Base-by-base conservation (phyloP, 1,140 invertebrate species). In the Anoplophora glabripennis region DNA sequence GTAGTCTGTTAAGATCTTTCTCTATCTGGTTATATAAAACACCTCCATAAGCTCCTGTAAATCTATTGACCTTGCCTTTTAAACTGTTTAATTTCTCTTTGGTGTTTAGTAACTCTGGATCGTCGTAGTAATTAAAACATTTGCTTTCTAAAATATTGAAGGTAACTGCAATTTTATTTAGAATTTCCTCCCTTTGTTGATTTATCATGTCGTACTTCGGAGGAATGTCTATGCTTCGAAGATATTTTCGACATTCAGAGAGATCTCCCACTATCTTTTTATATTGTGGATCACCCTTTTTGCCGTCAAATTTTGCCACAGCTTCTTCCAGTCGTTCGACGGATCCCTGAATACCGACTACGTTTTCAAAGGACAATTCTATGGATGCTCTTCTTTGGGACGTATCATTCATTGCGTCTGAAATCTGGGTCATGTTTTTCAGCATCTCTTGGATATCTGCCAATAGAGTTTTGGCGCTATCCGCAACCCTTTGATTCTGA, bases 1-100 rank as follows among this genome's bases (percentile, higher is more conserved):
- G 48, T 40, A 59, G 49, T 21, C 56, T 62, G 42, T 65, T 60
- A 2, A 69, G 35, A 11, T 67, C 65, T 17, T 56, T 52, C 37
- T 69, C 67, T n/a, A 69, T 57, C 15, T 57, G 38, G 12, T 65
- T 69, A 17, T 66, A 69, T 14, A 65, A 21, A 1, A 69, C 67
- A 10, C 64, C 57, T 46, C 60, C 63, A 33, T 63, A 67, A 8
- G 59, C 58, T 8, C 67, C 67, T 35, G 61, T 59, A 49, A 67
- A 69, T 17, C 62, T 33, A 3, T 63, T 56, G 2, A 69, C 62
- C 61, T 66, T 64, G 3, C 61, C 65, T 37, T 57, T 65, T 10
- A 69, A 28, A 12, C 11, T 34, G 2, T 49, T 46, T 38, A 68
- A 21, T 45, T 59, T 54, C 2, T 17, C 17, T 58, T 56, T 60